A percentile compares a stretch with the other conserved stretches of the same genome.
These are phyloP conservation scores for Mythimna ferrago DNA, from an alignment of 2,888 invertebrate species.

Conservation along the genomic window DNA sequence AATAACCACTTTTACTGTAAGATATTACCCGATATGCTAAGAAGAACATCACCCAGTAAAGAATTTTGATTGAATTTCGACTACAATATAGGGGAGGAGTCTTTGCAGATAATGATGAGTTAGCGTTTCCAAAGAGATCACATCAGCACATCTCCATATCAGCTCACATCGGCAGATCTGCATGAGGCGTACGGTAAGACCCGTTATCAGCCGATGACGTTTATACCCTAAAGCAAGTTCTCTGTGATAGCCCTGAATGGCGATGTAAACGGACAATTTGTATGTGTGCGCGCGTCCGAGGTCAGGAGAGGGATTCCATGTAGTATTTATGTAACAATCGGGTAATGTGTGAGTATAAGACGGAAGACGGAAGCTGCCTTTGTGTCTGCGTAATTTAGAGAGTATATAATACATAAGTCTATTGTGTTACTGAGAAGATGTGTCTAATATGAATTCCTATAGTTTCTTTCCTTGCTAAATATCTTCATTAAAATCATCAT, in stretches of 20 bases:
- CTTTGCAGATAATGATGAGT: not conserved
- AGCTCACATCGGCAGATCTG: not conserved
- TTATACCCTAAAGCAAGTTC: not conserved
- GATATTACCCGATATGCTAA: too few relatives aligned
- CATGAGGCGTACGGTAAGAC: not conserved
- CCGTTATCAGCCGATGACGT: not conserved
- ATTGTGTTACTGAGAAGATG: not conserved
- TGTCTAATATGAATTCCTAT: not conserved
- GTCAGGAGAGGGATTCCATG: conserved; percentile 13
- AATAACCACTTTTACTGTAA: not conserved
- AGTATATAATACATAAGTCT: not conserved
- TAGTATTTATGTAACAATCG: conserved; percentile 13
- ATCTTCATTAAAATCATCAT: too few relatives aligned
- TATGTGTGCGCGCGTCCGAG: conserved; percentile 32
- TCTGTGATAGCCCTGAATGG: not conserved
- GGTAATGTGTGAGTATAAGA: conserved; percentile 6
- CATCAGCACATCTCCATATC: not conserved
- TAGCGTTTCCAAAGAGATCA: not conserved
- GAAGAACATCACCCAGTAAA: too few relatives aligned
- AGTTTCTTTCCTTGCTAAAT: not conserved
- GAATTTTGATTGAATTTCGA: not conserved
- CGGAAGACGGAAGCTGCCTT: not conserved
- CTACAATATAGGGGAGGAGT: not conserved
- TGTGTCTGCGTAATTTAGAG: conserved; percentile 3
- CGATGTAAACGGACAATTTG: conserved; percentile 15